Base-by-base conservation (phyloP, 2,888 invertebrate genomes). In the Tupiocoris notatus region DNA sequence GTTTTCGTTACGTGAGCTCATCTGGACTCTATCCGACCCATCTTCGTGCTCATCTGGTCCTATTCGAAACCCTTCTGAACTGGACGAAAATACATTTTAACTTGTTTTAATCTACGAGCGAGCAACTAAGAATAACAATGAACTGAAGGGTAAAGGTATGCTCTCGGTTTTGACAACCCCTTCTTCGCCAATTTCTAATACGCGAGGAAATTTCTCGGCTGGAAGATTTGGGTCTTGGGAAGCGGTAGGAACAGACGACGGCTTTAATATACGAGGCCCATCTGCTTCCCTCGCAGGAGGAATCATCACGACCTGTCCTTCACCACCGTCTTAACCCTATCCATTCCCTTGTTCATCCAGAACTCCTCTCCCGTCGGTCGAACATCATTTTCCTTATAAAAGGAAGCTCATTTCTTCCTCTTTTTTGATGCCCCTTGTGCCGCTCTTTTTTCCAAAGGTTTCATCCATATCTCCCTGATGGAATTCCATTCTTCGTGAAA, bases 301-400 rank as follows among this genome's bases (percentile, higher is more conserved):
- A 73, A 73, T 73, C 73, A 73, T 73, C 73, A 73, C 73, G 62
- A 73, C 73, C 73, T 73, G 73, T 73, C 73, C 73, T 62, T 7
- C 73, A 58, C 73, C 61, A 39, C 39, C 39, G 12, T 39, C 39
- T 12, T 7, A 12, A 39, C 39, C 39, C 6, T 39, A 3, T 39
- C 39, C 12, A 7, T 39, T 39, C 12, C 39, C 39, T 39, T 39
- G n/a, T n/a, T n/a, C n/a, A 39, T 39, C 39, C 39, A 39, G 12
- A 39, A 39, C 39, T 39, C 12, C 39, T 39, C 39, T 39, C 39
- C 39, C 39, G 39, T 39, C 39, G 39, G 39, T 39, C 39, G 39
- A 39, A 73, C 73, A 73, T 73, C 73, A 73, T 73, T 73, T 73
- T 73, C 73, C 57, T 61, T 73, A 73, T 73, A 73, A 73, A 73